Evolutionary conservation across 2,797 vertebrate genomes (phyloP).

Genomic region (Coregonus suidteri): DNA sequence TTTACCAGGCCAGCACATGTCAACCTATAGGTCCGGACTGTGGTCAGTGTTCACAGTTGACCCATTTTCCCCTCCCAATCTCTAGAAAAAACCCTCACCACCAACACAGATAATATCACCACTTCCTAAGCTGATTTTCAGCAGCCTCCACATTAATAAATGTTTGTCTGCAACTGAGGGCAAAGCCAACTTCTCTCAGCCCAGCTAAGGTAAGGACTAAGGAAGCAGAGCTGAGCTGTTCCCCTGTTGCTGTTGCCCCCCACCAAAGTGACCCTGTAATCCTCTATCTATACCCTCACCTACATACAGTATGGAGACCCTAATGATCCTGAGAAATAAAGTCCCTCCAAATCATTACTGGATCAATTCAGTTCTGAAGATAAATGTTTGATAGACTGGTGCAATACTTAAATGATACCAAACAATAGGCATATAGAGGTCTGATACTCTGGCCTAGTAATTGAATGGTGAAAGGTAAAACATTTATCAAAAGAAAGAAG

Average conservation of each 20-base stretch:
- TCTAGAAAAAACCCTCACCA: constrained; percentile 6
- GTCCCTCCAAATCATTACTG: constrained; percentile 30
- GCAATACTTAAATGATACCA: constrained; percentile 48
- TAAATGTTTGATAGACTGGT: constrained; percentile 47
- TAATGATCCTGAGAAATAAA: constrained; percentile 24
- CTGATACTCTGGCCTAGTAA: constrained; percentile 22
- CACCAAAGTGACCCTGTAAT: constrained; percentile 12
- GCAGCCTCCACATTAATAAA: constrained; percentile 26
- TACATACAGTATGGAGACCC: constrained; percentile 43
- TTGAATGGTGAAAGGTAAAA: constrained; percentile 24
- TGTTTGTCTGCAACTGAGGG: constrained; percentile 29
- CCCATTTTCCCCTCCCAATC: background rate
- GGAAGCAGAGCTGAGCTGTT: background rate
- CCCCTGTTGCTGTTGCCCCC: background rate
- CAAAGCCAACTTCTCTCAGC: constrained; percentile 23
- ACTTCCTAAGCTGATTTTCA: constrained; percentile 35
- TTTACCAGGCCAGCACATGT: too few species aligned
- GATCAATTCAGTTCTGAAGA: constrained; percentile 64
- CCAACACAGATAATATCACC: constrained; percentile 32
- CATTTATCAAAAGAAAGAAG: background rate
- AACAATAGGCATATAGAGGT: constrained; percentile 50
- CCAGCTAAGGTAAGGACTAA: constrained; percentile 13
- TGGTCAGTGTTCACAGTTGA: background rate
- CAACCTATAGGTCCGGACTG: background rate
- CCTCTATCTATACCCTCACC: constrained; percentile 21